Evolutionary conservation across 2,888 invertebrate genomes (phyloP), one percentile per base, ranked within the genome.

Genomic region (Scelioninae gen. 1): DNA sequence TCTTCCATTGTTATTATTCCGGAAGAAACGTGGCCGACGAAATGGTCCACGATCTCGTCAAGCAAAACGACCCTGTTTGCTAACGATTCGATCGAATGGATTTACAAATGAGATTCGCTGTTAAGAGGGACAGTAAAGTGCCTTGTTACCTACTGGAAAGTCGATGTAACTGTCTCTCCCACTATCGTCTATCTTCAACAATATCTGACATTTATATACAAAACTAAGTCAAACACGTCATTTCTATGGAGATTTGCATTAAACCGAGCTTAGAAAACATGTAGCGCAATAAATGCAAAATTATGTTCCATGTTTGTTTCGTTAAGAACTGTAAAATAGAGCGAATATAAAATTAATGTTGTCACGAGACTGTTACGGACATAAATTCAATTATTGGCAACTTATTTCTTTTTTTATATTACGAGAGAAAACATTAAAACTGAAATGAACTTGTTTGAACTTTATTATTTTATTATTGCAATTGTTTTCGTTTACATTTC

Each of bases 1-100:
- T 74, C 82, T 85, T 80, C 75, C 81, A 85, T 86, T 85, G 84
- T 85, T 79, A 75, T 85, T 74, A 71, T 66, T 81, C 77, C 77
- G 77, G 77, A 78, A 82, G 82, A 82, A 82, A 71, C 76, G 76
- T 76, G 55, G 68, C 55, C 74, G 74, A 65, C 56, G 77, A 72
- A 82, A 82, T 81, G 84, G 75, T 74, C 78, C 81, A 81, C 81
- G 77, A 82, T 78, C 76, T 78, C 74, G 68, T 77, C 77, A 72
- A 77, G 69, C 76, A 82, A 72, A 77, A 74, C 74, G 82, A 77
- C 74, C 72, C 74, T 78, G 74, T 78, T 78, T 68, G 66, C 78
- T 74, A 69, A 74, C 69, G 82, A 72, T 82, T 63, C 69, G 78
- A 82, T 82, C 82, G 78, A 77, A 77, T 72, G 72, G 55, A 72